phyloP scores from a whole-genome alignment of 2,113 vertebrate genomes.

The Regulus satrapa region DNA sequence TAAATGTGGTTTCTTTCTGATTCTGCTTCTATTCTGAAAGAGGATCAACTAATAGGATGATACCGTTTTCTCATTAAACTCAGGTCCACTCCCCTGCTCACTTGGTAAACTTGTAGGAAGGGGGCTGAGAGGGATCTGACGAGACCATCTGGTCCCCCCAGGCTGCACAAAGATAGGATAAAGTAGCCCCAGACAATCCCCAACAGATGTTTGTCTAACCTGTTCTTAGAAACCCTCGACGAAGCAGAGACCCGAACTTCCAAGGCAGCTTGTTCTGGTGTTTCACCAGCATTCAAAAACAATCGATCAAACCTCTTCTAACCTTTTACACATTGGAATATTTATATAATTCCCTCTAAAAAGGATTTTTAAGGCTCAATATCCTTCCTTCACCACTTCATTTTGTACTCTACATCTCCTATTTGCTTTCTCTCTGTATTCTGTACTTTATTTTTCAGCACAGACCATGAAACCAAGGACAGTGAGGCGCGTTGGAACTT shows the following conservation, averaged over 20 bases:
- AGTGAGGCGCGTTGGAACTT: neutral
- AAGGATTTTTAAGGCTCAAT: neutral
- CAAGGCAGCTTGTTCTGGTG: neutral
- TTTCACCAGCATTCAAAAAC: neutral
- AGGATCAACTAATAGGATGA: conserved; percentile 14
- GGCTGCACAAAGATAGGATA: neutral
- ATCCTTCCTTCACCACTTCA: neutral
- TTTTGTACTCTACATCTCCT: neutral
- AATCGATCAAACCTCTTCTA: neutral
- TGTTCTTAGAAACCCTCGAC: neutral
- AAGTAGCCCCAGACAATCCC: conserved; percentile 48
- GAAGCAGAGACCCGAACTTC: neutral
- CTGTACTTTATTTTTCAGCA: neutral
- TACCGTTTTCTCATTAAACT: neutral
- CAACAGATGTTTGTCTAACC: conserved; percentile 56
- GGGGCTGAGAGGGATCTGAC: neutral
- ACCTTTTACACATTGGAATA: neutral
- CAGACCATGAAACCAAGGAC: neutral
- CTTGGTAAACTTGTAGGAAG: neutral
- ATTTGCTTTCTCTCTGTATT: neutral
- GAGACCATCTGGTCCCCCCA: neutral
- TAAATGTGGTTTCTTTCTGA: neutral
- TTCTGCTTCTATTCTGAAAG: neutral
- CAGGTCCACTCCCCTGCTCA: neutral
- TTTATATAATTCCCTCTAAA: neutral